Conservation (phyloP, 2,888 invertebrate genomes). For the Cerastis leucographa region DNA sequence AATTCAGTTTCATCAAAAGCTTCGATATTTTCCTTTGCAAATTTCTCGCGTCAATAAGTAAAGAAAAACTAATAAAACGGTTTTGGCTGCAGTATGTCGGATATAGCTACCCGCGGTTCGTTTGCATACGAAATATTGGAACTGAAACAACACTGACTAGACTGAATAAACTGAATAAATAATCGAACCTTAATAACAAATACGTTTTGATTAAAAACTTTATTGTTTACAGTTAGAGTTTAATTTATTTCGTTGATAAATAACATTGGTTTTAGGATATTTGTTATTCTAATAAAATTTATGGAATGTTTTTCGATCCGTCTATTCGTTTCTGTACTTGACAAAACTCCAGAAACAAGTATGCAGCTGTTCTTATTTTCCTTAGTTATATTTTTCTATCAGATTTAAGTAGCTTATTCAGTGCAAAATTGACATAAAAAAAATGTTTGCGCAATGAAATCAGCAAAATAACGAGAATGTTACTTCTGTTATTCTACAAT, state of each 20-base stretch:
- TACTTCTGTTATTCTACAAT: slow-evolving; percentile 8
- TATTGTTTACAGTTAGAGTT: slow-evolving; percentile 42
- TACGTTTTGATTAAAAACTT: slow-evolving; percentile 79
- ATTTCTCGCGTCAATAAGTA: slow-evolving; percentile 68
- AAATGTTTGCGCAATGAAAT: not conserved
- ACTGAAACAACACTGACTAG: slow-evolving; percentile 80
- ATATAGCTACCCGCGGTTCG: slow-evolving; percentile 72
- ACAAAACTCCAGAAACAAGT: not conserved
- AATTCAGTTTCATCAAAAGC: slow-evolving; percentile 63
- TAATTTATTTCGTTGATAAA: slow-evolving; percentile 24
- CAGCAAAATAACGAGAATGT: slow-evolving; percentile 13
- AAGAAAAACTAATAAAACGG: slow-evolving; percentile 74
- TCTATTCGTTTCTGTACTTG: not conserved
- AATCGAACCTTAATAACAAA: slow-evolving; percentile 76
- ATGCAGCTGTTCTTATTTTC: not conserved
- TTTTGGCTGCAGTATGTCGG: slow-evolving; percentile 73
- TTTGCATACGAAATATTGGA: slow-evolving; percentile 83
- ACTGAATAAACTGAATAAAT: slow-evolving; percentile 77
- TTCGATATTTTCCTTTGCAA: slow-evolving; percentile 66
- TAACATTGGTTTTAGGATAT: slow-evolving; percentile 11
- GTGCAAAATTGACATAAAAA: not conserved
- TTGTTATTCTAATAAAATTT: not conserved
- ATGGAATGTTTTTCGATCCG: too few relatives aligned
- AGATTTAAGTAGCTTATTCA: not conserved
- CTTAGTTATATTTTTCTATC: not conserved